Conservation (phyloP, 1,140 invertebrate species). For the Heliconius nattereri region DNA sequence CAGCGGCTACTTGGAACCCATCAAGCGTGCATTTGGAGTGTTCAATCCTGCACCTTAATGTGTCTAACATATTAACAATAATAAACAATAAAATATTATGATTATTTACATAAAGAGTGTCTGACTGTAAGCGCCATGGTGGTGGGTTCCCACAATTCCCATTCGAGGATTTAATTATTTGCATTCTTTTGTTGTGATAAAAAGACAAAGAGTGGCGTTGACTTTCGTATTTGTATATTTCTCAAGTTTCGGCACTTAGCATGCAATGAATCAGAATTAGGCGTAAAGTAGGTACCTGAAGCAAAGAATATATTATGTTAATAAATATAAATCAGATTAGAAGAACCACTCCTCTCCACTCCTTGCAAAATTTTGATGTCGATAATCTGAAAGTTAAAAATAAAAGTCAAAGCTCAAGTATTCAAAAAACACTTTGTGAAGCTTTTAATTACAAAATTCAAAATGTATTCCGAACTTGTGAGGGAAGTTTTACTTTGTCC, state of each 20-base stretch:
- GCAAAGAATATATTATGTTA: too few relatives aligned
- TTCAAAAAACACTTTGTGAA: neutral
- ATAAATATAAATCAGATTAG: neutral
- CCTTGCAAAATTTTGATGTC: neutral
- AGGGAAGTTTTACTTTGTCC: neutral
- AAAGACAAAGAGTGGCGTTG: too few relatives aligned
- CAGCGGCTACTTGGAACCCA: slow-evolving; percentile 44
- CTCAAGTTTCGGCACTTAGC: too few relatives aligned
- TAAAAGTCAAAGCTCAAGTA: neutral
- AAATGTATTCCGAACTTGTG: neutral
- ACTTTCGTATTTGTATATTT: too few relatives aligned
- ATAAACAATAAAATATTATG: neutral
- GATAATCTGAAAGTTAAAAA: neutral
- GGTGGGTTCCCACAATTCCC: too few relatives aligned
- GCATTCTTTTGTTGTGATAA: too few relatives aligned
- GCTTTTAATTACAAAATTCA: slow-evolving; percentile 5
- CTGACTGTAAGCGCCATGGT: too few relatives aligned
- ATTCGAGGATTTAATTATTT: too few relatives aligned
- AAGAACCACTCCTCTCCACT: neutral
- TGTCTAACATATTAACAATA: neutral
- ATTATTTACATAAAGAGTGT: too few relatives aligned
- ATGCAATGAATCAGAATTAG: too few relatives aligned
- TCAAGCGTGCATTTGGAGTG: slow-evolving; percentile 30
- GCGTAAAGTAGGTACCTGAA: too few relatives aligned
- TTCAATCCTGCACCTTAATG: slow-evolving; percentile 7